These are phyloP conservation scores for Melolontha melolontha DNA, from an alignment of 2,888 invertebrate species.

Conservation along the genomic window DNA sequence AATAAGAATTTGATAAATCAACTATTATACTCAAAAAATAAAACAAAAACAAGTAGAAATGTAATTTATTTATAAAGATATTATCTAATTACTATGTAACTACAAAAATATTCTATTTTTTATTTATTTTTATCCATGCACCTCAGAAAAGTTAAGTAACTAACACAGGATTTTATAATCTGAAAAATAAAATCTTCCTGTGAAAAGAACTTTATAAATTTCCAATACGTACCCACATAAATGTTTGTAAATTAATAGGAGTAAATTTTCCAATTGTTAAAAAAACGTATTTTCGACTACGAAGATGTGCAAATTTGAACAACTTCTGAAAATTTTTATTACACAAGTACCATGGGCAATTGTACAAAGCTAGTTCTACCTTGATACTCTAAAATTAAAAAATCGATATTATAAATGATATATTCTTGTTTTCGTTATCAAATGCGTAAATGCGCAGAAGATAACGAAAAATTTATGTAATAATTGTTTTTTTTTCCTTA, in stretches of 20 bases:
- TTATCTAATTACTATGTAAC: background rate
- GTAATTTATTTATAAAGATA: background rate
- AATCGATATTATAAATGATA: too few relatives aligned
- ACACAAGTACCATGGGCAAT: constrained; percentile 47
- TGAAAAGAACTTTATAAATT: too few relatives aligned
- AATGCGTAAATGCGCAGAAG: too few relatives aligned
- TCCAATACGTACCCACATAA: constrained; percentile 43
- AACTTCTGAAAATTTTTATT: constrained; percentile 34
- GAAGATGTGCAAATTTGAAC: constrained; percentile 45
- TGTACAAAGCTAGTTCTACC: constrained; percentile 38
- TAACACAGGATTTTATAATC: constrained; percentile 48
- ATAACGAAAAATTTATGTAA: too few relatives aligned
- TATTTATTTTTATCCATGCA: constrained; percentile 23
- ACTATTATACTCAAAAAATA: too few relatives aligned
- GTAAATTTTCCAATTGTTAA: constrained; percentile 49
- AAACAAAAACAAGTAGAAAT: background rate
- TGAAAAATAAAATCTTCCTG: constrained; percentile 11
- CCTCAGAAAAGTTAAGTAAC: constrained; percentile 47
- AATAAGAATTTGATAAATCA: too few relatives aligned
- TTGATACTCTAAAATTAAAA: constrained; percentile 40
- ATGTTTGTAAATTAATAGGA: constrained; percentile 46
- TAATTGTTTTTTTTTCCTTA: too few relatives aligned
- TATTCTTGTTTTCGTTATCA: too few relatives aligned
- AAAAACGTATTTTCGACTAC: constrained; percentile 41
- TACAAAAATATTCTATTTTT: too few relatives aligned